These are phyloP conservation scores for Luscinia luscinia DNA, from an alignment of 2,797 vertebrate species.

Conservation along the genomic window DNA sequence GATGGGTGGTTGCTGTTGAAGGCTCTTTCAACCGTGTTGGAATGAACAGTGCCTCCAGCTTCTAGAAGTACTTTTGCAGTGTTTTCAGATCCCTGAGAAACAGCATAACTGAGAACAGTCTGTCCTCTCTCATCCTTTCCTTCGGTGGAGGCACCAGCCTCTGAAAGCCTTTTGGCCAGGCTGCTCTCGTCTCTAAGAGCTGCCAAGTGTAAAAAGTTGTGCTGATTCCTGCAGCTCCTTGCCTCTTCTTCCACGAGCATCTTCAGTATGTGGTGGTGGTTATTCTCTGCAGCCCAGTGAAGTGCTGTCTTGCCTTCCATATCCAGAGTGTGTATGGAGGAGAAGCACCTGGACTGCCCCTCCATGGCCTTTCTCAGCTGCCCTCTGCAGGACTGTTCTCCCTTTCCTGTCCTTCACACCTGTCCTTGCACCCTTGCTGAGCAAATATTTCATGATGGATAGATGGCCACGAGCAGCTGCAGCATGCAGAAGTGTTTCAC, in stretches of 20 bases:
- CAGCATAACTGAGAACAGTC: conserved; percentile 70
- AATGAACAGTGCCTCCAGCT: conserved; percentile 73
- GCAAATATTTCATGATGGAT: conserved; percentile 71
- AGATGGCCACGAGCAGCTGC: conserved; percentile 76
- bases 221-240: conserved; percentile 63
- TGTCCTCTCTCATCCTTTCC: conserved; percentile 62
- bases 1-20: conserved; percentile 72
- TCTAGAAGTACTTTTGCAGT: conserved; percentile 74
- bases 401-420: conserved; percentile 74
- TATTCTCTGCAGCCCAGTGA: conserved; percentile 74
- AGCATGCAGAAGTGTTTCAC: conserved; percentile 79
- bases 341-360: conserved; percentile 63
- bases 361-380: conserved; percentile 74
- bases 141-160: conserved; percentile 60
- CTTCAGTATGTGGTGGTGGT: conserved; percentile 59
- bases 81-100: conserved; percentile 62
- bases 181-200: conserved; percentile 72
- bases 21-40: conserved; percentile 61
- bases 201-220: conserved; percentile 77
- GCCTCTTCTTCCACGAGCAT: conserved; percentile 76
- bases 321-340: conserved; percentile 70
- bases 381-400: conserved; percentile 78
- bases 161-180: conserved; percentile 70
- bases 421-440: conserved; percentile 74
- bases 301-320: conserved; percentile 65